Evolutionary conservation across 2,888 invertebrate species (phyloP).

Genomic region (Andrena camellia): DNA sequence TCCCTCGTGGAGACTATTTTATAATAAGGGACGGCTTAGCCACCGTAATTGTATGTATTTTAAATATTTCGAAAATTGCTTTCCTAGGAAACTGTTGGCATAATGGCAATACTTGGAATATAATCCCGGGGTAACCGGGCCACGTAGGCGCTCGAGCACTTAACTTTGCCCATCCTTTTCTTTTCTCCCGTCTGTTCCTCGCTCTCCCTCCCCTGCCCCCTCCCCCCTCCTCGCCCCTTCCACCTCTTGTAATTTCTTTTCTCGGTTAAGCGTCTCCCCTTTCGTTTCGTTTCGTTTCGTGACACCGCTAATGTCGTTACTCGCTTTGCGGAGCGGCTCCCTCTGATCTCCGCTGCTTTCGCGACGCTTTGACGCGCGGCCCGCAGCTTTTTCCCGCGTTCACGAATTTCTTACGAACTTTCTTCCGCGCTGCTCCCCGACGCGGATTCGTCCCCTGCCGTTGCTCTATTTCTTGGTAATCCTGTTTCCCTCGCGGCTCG

Average conservation of each 20-base stretch:
- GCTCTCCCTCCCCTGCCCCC: constrained; percentile 11
- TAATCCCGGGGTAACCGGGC: constrained; percentile 79
- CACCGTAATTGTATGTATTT: constrained; percentile 82
- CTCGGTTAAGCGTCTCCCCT: constrained; percentile 5
- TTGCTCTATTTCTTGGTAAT: constrained; percentile 9
- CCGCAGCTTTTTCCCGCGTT: background rate
- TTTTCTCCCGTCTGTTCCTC: constrained; percentile 14
- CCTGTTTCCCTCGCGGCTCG: constrained; percentile 8
- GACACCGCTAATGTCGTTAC: constrained; percentile 29
- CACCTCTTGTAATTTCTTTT: constrained; percentile 25
- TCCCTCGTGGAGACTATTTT: constrained; percentile 70
- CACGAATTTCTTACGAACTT: constrained; percentile 1
- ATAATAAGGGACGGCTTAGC: constrained; percentile 72
- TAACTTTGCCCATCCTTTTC: constrained; percentile 70
- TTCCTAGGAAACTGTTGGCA: constrained; percentile 82
- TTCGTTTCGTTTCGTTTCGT: constrained; percentile 22
- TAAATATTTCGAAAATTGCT: constrained; percentile 85
- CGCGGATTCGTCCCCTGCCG: background rate
- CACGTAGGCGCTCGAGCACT: constrained; percentile 76
- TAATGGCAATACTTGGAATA: constrained; percentile 84
- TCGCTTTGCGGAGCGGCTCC: constrained; percentile 13
- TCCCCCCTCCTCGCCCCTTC: background rate
- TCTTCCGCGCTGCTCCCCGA: background rate
- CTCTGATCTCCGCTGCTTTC: constrained; percentile 8
- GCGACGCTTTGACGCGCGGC: constrained; percentile 1